phyloP scores from a whole-genome alignment of 2,113 vertebrate species.

The Bufo bufo region DNA sequence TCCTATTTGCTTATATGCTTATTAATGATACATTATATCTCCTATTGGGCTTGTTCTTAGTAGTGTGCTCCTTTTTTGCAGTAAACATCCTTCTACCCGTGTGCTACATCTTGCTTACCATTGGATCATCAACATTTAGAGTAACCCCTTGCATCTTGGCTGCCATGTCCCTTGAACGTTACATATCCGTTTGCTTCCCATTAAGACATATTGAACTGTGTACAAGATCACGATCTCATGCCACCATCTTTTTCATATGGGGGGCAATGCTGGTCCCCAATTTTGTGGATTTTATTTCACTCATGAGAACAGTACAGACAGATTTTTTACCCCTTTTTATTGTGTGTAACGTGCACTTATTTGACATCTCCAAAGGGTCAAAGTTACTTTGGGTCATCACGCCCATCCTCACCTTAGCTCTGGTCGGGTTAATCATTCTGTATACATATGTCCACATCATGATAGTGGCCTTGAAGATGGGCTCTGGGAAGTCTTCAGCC shows the following conservation, averaged over 20 bases:
- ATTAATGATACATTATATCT: neutral
- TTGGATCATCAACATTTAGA: neutral
- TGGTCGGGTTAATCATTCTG: no score
- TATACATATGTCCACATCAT: no score
- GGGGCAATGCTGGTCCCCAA: neutral
- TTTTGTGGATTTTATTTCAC: neutral
- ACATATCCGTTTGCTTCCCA: neutral
- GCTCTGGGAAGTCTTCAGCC: no score
- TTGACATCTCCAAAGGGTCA: neutral
- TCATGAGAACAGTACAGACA: neutral
- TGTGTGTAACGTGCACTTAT: neutral
- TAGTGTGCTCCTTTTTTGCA: neutral
- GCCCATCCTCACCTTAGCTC: no score
- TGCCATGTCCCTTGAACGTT: slow-evolving; percentile 1
- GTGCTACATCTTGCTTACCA: neutral
- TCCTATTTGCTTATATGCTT: slow-evolving; percentile 28
- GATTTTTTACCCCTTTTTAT: neutral
- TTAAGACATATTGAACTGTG: neutral
- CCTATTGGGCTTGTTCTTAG: neutral
- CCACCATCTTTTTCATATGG: neutral
- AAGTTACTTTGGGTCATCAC: no score
- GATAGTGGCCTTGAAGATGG: no score
- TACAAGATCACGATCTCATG: neutral
- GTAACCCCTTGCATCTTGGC: neutral
- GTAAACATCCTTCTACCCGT: neutral